Evolutionary conservation across 2,888 invertebrate species (phyloP).

Genomic region (Rambutsinella grinnellia): DNA sequence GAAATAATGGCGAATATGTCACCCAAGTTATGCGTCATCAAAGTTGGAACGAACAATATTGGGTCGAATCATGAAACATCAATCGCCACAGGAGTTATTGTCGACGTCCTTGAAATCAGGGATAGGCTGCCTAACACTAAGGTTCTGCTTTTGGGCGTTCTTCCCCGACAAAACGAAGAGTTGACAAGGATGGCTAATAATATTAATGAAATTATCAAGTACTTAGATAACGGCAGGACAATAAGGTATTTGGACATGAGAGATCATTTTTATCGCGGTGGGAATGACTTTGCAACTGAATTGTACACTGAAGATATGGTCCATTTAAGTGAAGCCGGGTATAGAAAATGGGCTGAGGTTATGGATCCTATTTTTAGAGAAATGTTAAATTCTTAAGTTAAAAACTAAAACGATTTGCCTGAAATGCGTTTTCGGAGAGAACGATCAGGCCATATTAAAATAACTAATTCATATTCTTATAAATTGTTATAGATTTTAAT

Average conservation of each 20-base stretch:
- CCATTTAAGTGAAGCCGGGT: constrained; percentile 54
- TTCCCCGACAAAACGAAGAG: constrained; percentile 39
- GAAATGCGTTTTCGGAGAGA: too few relatives aligned
- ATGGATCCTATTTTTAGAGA: constrained; percentile 55
- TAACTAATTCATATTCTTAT: too few relatives aligned
- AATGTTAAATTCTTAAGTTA: too few relatives aligned
- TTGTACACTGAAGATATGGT: constrained; percentile 49
- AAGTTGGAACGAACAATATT: constrained; percentile 72
- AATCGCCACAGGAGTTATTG: constrained; percentile 70
- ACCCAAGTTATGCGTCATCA: constrained; percentile 72
- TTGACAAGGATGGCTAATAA: constrained; percentile 4
- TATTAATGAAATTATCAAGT: constrained; percentile 42
- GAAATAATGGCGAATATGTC: constrained; percentile 70
- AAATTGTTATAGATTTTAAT: too few relatives aligned
- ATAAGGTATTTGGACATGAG: constrained; percentile 61
- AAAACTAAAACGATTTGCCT: too few relatives aligned
- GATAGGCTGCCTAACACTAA: constrained; percentile 46
- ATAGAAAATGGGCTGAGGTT: constrained; percentile 59
- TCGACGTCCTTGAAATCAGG: constrained; percentile 69
- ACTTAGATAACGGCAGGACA: constrained; percentile 48
- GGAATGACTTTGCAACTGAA: constrained; percentile 34
- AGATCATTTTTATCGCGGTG: constrained; percentile 50
- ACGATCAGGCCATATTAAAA: too few relatives aligned
- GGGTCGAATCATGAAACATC: constrained; percentile 70
- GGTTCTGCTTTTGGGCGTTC: constrained; percentile 48